Evolutionary conservation across 2,888 invertebrate genomes (phyloP), one percentile per base, ranked within the genome.

Genomic region (Patella depressa): DNA sequence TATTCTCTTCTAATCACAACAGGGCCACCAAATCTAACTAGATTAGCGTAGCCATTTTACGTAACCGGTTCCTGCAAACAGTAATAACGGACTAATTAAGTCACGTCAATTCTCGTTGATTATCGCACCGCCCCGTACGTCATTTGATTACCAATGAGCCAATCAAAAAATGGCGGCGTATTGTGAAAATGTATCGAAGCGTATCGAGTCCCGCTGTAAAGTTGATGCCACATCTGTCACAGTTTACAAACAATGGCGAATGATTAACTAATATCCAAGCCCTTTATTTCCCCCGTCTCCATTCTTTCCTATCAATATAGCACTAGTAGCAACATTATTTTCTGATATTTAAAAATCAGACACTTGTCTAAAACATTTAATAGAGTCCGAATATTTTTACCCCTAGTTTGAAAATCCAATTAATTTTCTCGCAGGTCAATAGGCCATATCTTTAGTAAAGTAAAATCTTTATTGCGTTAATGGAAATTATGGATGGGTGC

Each of bases 141-240:
- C 65, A 65, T 65, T 65, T 65, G 65, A 65, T 65, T 65, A 65
- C 65, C 19, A 15, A 19, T 19, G 24, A 65, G 65, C 65, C 65
- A 65, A 65, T 65, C 19, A 65, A 24, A 65, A 65, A 12, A 24
- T 65, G 65, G 65, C 24, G 65, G 65, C 19, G 65, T 65, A 65
- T 65, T 65, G 24, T 65, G 65, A 65, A 65, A 65, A 65, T 65
- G 65, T 65, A 65, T 24, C 65, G 65, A 65, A 65, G 65, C 65
- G 65, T 24, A 24, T 19, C 65, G 65, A 65, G 65, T 24, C 65
- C 65, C 24, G 65, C 65, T 65, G 24, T 65, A 24, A 65, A 65
- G 19, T 24, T 19, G 24, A 19, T 65, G 65, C 19, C 65, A 19
- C 65, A 65, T 65, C 65, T 65, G 65, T 65, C 65, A 19, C 19